phyloP scores from a whole-genome alignment of 2,113 vertebrate species.

The Meriones unguiculatus region DNA sequence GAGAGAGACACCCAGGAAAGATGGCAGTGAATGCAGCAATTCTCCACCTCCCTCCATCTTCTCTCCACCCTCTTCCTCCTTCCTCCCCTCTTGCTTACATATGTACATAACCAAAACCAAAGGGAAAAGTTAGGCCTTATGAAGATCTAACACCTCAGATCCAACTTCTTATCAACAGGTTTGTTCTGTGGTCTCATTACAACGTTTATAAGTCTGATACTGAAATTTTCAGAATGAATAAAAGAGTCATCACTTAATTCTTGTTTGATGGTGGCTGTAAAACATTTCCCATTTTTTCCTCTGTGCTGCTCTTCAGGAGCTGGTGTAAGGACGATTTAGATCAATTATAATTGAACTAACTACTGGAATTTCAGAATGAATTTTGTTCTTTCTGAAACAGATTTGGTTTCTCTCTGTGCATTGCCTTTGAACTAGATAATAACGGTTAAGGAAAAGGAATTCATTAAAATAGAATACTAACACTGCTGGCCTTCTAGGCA shows the following conservation, averaged over 20 bases:
- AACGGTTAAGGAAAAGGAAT: slow-evolving; percentile 36
- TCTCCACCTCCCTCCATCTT: neutral
- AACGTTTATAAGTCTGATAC: slow-evolving; percentile 30
- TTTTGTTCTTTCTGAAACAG: slow-evolving; percentile 64
- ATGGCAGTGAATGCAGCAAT: neutral
- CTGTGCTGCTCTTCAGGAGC: neutral
- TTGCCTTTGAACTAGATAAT: slow-evolving; percentile 34
- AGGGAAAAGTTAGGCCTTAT: slow-evolving; percentile 39
- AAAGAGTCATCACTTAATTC: slow-evolving; percentile 39
- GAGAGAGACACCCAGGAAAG: neutral
- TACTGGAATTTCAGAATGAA: slow-evolving; percentile 21
- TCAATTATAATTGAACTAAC: slow-evolving; percentile 45
- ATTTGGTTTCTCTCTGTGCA: slow-evolving; percentile 53
- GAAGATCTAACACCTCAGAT: slow-evolving; percentile 3
- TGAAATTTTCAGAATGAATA: slow-evolving; percentile 45
- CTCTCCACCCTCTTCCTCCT: neutral
- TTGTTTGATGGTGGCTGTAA: neutral
- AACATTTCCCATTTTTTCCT: slow-evolving; percentile 17
- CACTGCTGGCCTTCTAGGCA: neutral
- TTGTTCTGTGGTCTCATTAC: slow-evolving; percentile 56
- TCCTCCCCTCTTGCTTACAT: neutral
- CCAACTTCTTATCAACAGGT: neutral
- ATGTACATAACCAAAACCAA: neutral
- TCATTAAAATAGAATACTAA: slow-evolving; percentile 51
- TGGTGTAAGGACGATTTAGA: slow-evolving; percentile 40